These are phyloP conservation scores for Drosophila yakuba DNA, from an alignment of 1,140 invertebrate genomes.

Conservation along the genomic window DNA sequence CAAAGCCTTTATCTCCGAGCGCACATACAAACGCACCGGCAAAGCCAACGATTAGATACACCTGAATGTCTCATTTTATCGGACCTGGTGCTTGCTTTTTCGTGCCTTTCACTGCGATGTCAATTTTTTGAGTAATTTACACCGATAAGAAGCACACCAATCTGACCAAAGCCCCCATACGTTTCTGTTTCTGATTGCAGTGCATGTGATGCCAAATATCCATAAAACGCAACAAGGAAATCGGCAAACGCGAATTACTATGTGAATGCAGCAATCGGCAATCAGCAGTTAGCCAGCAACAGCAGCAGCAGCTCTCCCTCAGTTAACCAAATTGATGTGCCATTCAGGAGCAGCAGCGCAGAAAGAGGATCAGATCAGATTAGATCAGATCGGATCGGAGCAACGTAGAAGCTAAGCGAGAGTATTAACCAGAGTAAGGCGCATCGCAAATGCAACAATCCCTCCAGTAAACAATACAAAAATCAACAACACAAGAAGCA, in stretches of 20 bases:
- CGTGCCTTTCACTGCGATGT: conserved; percentile 22
- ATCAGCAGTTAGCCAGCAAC: conserved; percentile 36
- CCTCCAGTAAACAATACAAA: conserved; percentile 66
- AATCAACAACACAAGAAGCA: conserved; percentile 3
- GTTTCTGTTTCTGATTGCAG: conserved; percentile 46
- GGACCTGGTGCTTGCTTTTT: conserved; percentile 5
- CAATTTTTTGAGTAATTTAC: conserved; percentile 45
- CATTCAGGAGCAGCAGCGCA: conserved; percentile 58
- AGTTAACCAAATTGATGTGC: conserved; percentile 67
- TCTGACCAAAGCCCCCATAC: conserved; percentile 4
- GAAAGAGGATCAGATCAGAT: conserved; percentile 30
- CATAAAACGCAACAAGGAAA: conserved; percentile 25
- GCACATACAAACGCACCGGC: conserved; percentile 20
- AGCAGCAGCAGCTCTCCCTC: conserved; percentile 25
- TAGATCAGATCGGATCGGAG: conserved; percentile 24
- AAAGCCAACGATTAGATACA: conserved; percentile 50
- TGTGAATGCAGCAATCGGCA: conserved; percentile 52
- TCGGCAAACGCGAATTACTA: conserved; percentile 19
- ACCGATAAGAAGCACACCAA: conserved; percentile 26
- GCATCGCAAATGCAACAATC: conserved; percentile 68
- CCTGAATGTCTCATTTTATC: conserved; percentile 46
- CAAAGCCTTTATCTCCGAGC: conserved; percentile 40
- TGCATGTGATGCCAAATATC: conserved; percentile 72
- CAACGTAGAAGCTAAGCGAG: conserved; percentile 78
- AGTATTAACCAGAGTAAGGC: conserved; percentile 64